Conservation (phyloP, 2,888 invertebrate species). For the Synergus gifuensis region DNA sequence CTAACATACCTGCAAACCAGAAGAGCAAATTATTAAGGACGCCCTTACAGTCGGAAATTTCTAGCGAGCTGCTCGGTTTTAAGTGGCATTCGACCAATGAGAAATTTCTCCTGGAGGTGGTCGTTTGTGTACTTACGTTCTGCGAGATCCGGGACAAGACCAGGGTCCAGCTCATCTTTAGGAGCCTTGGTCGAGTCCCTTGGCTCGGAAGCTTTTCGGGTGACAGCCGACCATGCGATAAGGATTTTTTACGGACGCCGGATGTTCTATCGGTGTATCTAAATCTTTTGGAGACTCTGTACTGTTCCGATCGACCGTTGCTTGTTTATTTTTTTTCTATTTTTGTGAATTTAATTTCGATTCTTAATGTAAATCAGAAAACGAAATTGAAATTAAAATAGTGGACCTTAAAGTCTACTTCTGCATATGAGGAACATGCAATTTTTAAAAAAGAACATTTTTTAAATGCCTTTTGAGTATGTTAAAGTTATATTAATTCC, state of each 20-base stretch:
- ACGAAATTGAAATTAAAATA: too few relatives aligned
- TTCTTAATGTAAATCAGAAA: too few relatives aligned
- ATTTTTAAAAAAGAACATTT: too few relatives aligned
- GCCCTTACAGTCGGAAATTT: constrained; percentile 9
- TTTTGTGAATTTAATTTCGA: too few relatives aligned
- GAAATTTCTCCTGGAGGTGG: constrained; percentile 7
- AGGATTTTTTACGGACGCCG: neutral
- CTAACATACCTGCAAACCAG: constrained; percentile 77
- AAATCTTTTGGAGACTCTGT: constrained; percentile 19
- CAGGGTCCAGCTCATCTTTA: constrained; percentile 43
- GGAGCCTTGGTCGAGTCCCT: constrained; percentile 36
- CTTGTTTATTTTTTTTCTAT: neutral
- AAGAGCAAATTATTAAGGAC: constrained; percentile 52
- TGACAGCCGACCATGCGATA: constrained; percentile 52
- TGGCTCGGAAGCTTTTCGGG: constrained; percentile 51
- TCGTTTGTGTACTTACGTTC: constrained; percentile 63
- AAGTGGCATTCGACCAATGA: constrained; percentile 43
- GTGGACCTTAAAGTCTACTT: too few relatives aligned
- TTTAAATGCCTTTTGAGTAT: too few relatives aligned
- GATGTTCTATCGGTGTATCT: constrained; percentile 20
- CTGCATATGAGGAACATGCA: too few relatives aligned
- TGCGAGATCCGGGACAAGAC: constrained; percentile 57
- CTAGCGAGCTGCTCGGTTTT: constrained; percentile 39
- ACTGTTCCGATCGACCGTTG: constrained; percentile 14
- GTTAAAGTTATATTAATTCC: too few relatives aligned